phyloP scores from a whole-genome alignment of 2,888 invertebrate species.

The Litoditis marina region DNA sequence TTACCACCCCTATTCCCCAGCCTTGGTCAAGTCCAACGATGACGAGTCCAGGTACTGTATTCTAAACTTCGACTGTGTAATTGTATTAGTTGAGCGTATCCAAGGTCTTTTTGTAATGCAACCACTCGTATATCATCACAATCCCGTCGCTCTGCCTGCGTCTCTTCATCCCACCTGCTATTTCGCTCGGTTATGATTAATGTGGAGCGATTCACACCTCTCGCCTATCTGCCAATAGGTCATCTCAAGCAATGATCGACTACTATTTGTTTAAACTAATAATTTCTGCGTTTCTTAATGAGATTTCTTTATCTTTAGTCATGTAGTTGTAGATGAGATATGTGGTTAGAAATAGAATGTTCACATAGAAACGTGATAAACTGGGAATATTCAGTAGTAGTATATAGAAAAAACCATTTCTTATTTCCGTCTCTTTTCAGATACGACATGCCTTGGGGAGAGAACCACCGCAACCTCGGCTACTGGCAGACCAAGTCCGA shows the following conservation, averaged over 20 bases:
- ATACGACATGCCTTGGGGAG: conserved; percentile 48
- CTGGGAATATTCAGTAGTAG: too few species aligned
- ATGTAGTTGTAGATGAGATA: too few species aligned
- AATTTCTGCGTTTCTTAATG: too few species aligned
- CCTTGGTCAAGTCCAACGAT: conserved; percentile 30
- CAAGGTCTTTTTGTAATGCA: conserved; percentile 5
- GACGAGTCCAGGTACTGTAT: conserved; percentile 26
- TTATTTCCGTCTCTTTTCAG: conserved; percentile 31
- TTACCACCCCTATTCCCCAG: conserved; percentile 37
- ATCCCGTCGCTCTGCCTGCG: background rate
- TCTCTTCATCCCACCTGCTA: background rate
- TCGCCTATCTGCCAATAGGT: conserved; percentile 7
- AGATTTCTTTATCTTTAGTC: too few species aligned
- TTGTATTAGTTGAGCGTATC: too few species aligned
- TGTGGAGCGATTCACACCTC: conserved; percentile 8
- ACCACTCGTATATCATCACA: conserved; percentile 7
- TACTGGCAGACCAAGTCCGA: conserved; percentile 38
- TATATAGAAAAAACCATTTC: background rate
- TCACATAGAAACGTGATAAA: too few species aligned
- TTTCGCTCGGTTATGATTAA: conserved; percentile 7
- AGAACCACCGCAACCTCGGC: conserved; percentile 30
- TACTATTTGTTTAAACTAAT: too few species aligned
- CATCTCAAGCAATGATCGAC: too few species aligned
- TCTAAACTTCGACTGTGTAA: too few species aligned
- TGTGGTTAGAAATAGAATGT: too few species aligned